Evolutionary conservation across 2,888 invertebrate species (phyloP), one percentile per base, ranked within the genome.

Genomic region (Diarsia dahlii): DNA sequence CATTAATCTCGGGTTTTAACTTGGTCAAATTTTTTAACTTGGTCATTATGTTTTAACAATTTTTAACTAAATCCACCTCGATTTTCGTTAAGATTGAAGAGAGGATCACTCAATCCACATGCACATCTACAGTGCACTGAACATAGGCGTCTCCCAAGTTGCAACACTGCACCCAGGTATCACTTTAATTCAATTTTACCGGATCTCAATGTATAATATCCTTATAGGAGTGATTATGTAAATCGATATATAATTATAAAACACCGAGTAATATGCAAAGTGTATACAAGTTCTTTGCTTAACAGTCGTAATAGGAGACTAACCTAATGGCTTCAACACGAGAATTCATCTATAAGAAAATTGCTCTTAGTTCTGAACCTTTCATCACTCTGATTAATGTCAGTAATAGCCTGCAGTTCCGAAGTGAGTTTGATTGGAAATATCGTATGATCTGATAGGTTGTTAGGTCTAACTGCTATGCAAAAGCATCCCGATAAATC

Each of bases 141-240:
- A n/a, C n/a, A 15, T 18, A 54, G 60, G 52, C 48, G 65, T 60
- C 45, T 28, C 60, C 20, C 3, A 34, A 58, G 28, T 80, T 80
- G 70, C 82, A 34, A 60, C 80, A 80, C 3, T 23, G 34, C 64
- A 63, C 63, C 70, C 34, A 56, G 64, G 23, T 34, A 64, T 60
- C 68, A 81, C 64, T 83, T 64, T 78, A 78, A 83, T 81, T 83
- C 84, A 81, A 81, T 81, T 80, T 78, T 69, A 73, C 80, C 80
- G 73, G 80, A 78, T 83, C 73, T 69, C 34, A 72, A 60, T 68
- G 68, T 83, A 28, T 28, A 28, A 28, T 28, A 69, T 78, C 68
- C 68, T 65, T 83, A 78, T n/a, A 83, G 45, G 20, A 72, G 50
- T 58, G 18, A 81, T 83, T 83, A 81, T 83, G 72, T 50, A 83